Base-by-base conservation (phyloP, 2,888 invertebrate species). In the Ferrisia virgata region DNA sequence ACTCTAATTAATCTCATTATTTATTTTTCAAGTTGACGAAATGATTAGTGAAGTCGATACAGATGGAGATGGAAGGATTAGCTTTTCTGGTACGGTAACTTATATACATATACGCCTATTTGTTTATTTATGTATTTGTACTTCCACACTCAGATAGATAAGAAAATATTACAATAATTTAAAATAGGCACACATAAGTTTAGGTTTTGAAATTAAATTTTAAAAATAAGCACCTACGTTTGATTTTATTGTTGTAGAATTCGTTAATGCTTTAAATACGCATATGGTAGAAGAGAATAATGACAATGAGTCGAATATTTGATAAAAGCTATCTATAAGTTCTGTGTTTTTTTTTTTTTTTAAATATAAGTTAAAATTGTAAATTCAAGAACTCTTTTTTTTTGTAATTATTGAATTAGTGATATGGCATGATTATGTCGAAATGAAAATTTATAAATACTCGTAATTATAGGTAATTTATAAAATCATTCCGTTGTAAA, bases 11-110 rank as follows among this genome's bases (percentile, higher is more conserved):
- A n/a, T 72, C 33, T 33, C 15, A 72, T 47, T 47, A n/a, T n/a
- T n/a, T n/a, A n/a, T 72, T 28, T 72, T 72, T 72, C 33, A 72
- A 72, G 72, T 72, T 72, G 72, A 72, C 33, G 33, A 72, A 33
- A 72, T 72, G 72, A 72, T 72, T 8, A 33, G 28, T 15, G 72
- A 72, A 72, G 72, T 72, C 9, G 72, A 72, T 18, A 33, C 28
- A 33, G 72, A 72, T 72, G 72, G 72, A 15, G 72, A 72, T 72
- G 72, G 72, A 72, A 72, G 36, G 28, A 72, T 72, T 15, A 72
- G 33, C 33, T 72, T 33, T 25, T 13, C 22, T 72, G 72, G 72
- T 72, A 72, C 5, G 72, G 28, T 64, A 3, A 43, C 2, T n/a
- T n/a, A n/a, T n/a, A n/a, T n/a, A n/a, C n/a, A n/a, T n/a, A n/a